Percentiles rank a stretch among this genome's conserved stretches.
These are phyloP conservation scores for Nycticebus coucang DNA, from an alignment of 2,113 vertebrate genomes.

Conservation along the genomic window DNA sequence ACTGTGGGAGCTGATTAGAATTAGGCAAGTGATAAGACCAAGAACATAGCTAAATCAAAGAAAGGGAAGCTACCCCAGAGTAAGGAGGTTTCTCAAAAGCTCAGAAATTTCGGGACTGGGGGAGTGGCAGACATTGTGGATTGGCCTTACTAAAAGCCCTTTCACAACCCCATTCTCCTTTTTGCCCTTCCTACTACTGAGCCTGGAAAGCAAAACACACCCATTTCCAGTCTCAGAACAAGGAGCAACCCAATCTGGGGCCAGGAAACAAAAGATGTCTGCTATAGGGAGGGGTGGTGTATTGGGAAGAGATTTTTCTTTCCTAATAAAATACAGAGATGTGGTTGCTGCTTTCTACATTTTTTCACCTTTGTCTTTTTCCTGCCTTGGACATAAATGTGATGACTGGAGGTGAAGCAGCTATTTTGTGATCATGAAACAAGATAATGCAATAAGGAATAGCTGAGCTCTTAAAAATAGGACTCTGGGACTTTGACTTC, in stretches of 20 bases:
- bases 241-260: not conserved
- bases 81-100: not conserved
- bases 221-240: not conserved
- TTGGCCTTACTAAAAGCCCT: not conserved
- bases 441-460: not conserved
- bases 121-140: not conserved
- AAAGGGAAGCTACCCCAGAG: not conserved
- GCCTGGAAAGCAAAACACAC: not conserved
- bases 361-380: not conserved
- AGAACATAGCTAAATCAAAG: not conserved
- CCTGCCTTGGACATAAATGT: not conserved
- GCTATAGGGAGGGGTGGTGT: not conserved
- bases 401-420: not conserved
- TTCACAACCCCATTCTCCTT: not conserved
- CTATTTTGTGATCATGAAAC: not conserved
- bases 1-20: not conserved
- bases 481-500: not conserved
- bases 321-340: not conserved
- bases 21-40: not conserved
- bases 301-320: not conserved
- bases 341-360: not conserved
- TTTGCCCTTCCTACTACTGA: not conserved
- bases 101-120: not conserved
- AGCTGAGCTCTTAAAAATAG: not conserved
- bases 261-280: not conserved